These are phyloP conservation scores for Etia nguti DNA, from an alignment of 2,113 vertebrate species.

Conservation along the genomic window DNA sequence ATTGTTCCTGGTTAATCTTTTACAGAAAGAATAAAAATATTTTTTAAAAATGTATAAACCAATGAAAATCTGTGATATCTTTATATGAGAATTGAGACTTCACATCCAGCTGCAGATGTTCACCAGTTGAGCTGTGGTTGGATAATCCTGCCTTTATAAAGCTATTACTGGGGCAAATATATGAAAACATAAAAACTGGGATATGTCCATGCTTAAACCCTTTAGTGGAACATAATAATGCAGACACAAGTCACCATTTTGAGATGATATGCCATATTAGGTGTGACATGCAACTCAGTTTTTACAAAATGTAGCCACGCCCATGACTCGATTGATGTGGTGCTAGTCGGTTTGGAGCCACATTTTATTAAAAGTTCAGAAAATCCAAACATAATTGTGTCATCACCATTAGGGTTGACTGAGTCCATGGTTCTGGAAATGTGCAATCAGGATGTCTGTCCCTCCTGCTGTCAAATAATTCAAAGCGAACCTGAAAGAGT, in stretches of 20 bases:
- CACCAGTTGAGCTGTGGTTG: neutral
- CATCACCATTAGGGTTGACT: fast-evolving
- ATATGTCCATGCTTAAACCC: neutral
- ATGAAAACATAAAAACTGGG: neutral
- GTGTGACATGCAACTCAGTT: neutral
- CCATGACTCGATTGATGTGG: neutral
- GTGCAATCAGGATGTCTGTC: fast-evolving
- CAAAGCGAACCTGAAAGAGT: neutral
- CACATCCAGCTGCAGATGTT: fast-evolving
- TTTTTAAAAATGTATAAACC: neutral
- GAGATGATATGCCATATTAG: neutral
- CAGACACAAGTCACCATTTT: neutral
- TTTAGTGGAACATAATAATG: neutral
- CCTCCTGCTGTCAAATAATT: neutral
- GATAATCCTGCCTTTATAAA: neutral
- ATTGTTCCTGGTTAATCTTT: neutral
- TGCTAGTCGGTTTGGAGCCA: neutral
- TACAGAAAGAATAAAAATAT: too few species aligned
- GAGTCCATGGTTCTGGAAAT: neutral
- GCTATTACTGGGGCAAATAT: neutral
- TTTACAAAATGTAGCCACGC: neutral
- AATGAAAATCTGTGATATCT: neutral
- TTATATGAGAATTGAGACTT: neutral
- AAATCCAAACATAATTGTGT: neutral
- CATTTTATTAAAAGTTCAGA: neutral